Evolutionary conservation across 2,888 invertebrate genomes (phyloP), one percentile per base, ranked within the genome.

Genomic region (Drosophila limbata): DNA sequence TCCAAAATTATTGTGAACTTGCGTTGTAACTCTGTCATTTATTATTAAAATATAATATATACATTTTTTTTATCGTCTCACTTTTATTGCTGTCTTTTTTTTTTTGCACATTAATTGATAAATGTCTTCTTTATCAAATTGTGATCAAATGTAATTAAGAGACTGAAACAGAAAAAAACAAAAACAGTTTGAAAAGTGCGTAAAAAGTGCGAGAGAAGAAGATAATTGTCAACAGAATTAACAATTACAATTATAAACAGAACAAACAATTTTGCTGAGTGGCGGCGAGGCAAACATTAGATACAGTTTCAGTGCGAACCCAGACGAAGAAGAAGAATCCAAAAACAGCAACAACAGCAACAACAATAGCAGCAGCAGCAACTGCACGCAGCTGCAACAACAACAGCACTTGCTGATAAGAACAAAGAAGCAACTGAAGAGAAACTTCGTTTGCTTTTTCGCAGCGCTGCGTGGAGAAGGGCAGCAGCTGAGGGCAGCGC

Each of bases 71-170:
- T 56, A 37, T 62, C n/a, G 51, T 31, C 59, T 50, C n/a, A 15
- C 10, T 55, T 9, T 64, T 42, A 35, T 52, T 47, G 48, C 44
- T 51, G 59, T 69, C 56, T 57, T 62, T 69, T 89, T 89, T 88
- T 48, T 89, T 89, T 88, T 48, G 84, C 89, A 79, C 69, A 80
- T 71, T 88, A 87, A 86, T 88, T 89, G 85, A 86, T 84, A 89
- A 87, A 89, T 89, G 53, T 69, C 61, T 60, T 68, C 60, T 71
- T 83, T 83, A 81, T 84, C 88, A 77, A 77, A 63, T 75, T 75
- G 66, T 86, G 88, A 86, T 88, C 86, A 69, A 68, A 48, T 79
- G 88, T 80, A 82, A 89, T 87, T 84, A 81, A 81, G 77, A 51
- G 75, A 59, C 72, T 62, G 60, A 45, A 67, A 72, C 71, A 53